Evolutionary conservation across 2,888 invertebrate genomes (phyloP), one percentile per base, ranked within the genome.

Genomic region (Notodromas monacha): DNA sequence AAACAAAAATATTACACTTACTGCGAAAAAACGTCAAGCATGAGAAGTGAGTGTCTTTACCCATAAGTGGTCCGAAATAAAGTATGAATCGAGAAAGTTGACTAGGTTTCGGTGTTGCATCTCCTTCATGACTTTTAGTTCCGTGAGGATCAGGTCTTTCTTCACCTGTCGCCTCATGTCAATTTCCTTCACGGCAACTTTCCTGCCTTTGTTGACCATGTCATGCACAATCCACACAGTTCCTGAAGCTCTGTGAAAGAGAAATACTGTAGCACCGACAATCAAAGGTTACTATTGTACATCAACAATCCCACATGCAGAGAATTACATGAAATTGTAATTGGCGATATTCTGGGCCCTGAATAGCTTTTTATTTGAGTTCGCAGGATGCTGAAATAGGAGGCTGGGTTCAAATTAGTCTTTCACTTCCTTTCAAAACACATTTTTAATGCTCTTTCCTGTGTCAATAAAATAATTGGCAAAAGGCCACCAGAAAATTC

Each of bases 131-230:
- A 84, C 74, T 28, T 36, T 34, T 29, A 58, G 55, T 57, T 92
- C 92, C 30, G 77, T 86, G 38, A 89, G 59, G 45, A 92, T 73
- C 43, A 89, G 59, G 51, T 89, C 84, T 50, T 89, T 89, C 44
- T 84, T 74, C 31, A 76, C 72, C 49, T 96, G 92, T 47, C 77
- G 77, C 21, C 68, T 63, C 46, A 92, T 60, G 48, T 89, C 79
- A 49, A 92, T 92, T 42, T 79, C 76, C 52, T 92, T 92, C 38
- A 92, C 72, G 15, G 92, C 92, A 4, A 92, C 86, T 45, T 65
- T 62, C 15, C 65, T 58, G 32, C 60, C 57, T 30, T 61, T 63
- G 8, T 15, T 12, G 38, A 59, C 58, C 36, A 60, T 58, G 47
- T 77, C 73, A n/a, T 61, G 63, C 0, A 84, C 81, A 38, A 72